Base-by-base conservation (phyloP, 2,888 invertebrate genomes). In the Automeris io region DNA sequence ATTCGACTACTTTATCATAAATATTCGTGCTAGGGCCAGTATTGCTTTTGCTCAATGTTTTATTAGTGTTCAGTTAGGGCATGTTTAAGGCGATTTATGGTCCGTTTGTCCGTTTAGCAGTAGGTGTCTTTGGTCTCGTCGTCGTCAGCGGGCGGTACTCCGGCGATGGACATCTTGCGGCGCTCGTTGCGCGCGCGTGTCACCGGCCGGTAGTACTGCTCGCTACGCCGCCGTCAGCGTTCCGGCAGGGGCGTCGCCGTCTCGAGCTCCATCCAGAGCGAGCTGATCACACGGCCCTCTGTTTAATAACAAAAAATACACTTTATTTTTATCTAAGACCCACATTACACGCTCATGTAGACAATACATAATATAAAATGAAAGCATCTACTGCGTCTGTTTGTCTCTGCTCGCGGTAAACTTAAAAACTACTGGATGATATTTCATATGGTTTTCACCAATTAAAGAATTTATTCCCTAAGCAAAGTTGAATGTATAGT, bases 201-300 rank as follows among this genome's bases (percentile, higher is more conserved):
- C 40, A 85, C 75, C 26, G 85, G 85, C 73, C 85, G 80, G 69
- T 86, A 79, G 69, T 70, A 86, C 80, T 86, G 85, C 85, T 86
- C 85, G 80, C 83, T 83, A 46, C 85, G 76, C 56, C 85, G 83
- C 41, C 85, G 85, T 85, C 85, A 85, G 82, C 85, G 85, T 44
- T 85, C 85, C 56, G 83, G 85, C 9, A 52, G 60, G 1, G 76
- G 78, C n/a, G 61, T 54, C 37, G 75, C 75, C 21, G 81, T 68
- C 66, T 85, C 85, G 47, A 81, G 55, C 59, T 85, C 85, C 82
- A 83, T 73, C 85, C 85, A 85, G 41, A 85, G 50, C 0, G 83
- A 82, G 42, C 80, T 81, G 58, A 85, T 81, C 43, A 81, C 70
- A 33, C 72, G 75, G 0, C 60, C 40, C 3, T 77, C 83, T 82